Percentiles rank a stretch among this genome's conserved stretches.
Conservation (phyloP, 1,140 invertebrate genomes). For the Scaptodrosophila lebanonensis region DNA sequence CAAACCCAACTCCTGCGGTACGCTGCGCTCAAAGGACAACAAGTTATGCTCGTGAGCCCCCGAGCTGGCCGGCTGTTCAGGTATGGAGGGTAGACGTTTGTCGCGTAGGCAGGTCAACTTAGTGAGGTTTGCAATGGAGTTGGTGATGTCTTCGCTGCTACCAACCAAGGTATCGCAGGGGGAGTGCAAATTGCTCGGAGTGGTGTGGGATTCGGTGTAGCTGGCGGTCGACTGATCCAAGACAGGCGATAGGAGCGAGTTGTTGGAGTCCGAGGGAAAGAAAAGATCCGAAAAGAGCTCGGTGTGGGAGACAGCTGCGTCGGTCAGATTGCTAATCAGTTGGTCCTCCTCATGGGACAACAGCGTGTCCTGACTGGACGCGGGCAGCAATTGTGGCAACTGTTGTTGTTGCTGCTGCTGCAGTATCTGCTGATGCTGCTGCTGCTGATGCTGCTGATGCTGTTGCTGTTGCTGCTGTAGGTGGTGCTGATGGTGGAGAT, state of each 20-base stretch:
- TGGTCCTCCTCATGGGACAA: constrained; percentile 69
- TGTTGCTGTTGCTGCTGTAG: constrained; percentile 36
- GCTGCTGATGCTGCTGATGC: constrained; percentile 39
- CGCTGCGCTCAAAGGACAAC: constrained; percentile 37
- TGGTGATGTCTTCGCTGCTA: constrained; percentile 61
- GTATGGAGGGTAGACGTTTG: constrained; percentile 77
- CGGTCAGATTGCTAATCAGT: constrained; percentile 64
- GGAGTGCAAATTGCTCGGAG: constrained; percentile 35
- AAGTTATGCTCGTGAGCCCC: constrained; percentile 51
- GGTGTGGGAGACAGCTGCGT: constrained; percentile 57
- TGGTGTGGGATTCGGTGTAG: constrained; percentile 33
- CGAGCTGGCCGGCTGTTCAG: constrained; percentile 71
- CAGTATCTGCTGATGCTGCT: constrained; percentile 17
- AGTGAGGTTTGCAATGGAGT: constrained; percentile 68
- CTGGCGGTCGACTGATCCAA: constrained; percentile 43
- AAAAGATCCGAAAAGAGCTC: constrained; percentile 74
- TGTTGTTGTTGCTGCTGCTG: constrained; percentile 27
- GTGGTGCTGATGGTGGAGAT: constrained; percentile 42
- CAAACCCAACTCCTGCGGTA: constrained; percentile 43
- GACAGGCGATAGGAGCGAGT: constrained; percentile 60
- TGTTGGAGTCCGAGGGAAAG: constrained; percentile 70
- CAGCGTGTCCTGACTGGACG: constrained; percentile 41
- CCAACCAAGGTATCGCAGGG: constrained; percentile 39
- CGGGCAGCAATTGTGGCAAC: constrained; percentile 28
- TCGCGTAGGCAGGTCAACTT: constrained; percentile 72